Evolutionary conservation across 2,888 invertebrate species (phyloP), one percentile per base, ranked within the genome.

Genomic region (Drosophila anomelani): DNA sequence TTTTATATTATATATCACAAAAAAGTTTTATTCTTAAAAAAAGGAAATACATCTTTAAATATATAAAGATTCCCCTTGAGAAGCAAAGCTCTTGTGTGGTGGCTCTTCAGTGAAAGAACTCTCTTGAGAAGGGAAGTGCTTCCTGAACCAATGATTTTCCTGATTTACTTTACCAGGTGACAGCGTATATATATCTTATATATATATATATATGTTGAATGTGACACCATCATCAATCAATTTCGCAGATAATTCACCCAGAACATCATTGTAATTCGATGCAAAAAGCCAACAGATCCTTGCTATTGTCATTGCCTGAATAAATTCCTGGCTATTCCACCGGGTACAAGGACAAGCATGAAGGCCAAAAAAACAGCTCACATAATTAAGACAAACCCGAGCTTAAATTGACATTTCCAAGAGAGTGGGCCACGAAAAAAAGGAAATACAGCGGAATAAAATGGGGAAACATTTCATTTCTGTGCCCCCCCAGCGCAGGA

Each of bases 181-280:
- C 58, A 76, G 53, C 54, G 57, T 58, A 47, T 56, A 56, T 34
- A 38, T 20, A n/a, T 44, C 13, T 8, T 36, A 1, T 23, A 43
- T 26, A 51, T 71, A 77, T 23, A 44, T 71, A 77, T 51, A 36
- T 23, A 17, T 32, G 49, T 13, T 49, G 67, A 69, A 34, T 64
- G 43, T 20, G 61, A 49, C 43, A 57, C 59, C 61, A 55, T 80
- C 78, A 85, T 85, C 85, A 85, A 85, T 85, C 85, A 85, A 85
- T 84, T 80, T 68, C 75, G 46, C 34, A 71, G 77, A 81, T 83
- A 85, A 78, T 80, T 64, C 71, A 66, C 56, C 69, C 62, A 58
- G 23, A 72, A 81, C 78, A 77, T 68, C 75, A 49, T 38, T 66
- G 68, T 76, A 72, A 80, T 73, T 72, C 70, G 54, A 62, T 75